Conservation (phyloP, 1,140 invertebrate species). For the Pseudobourletiella spinata region DNA sequence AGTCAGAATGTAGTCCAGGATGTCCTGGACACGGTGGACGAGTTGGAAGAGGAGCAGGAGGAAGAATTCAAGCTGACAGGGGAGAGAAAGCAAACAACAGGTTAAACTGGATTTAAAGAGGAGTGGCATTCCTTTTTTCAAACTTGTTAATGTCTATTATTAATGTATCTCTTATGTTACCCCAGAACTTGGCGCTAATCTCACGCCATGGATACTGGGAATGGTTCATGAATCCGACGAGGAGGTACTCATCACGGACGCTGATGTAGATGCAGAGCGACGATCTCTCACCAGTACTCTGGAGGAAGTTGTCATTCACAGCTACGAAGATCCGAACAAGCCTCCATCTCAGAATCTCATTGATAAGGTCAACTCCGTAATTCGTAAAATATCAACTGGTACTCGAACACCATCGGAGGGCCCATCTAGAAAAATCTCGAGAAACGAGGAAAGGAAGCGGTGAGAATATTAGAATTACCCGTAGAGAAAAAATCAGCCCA, state of each 20-base stretch:
- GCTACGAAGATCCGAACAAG: not conserved
- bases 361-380: constrained; percentile 18
- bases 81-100: not conserved
- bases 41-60: constrained; percentile 24
- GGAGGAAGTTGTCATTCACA: constrained; percentile 22
- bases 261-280: not conserved
- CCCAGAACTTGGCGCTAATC: not conserved
- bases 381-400: constrained; percentile 30
- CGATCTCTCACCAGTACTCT: not conserved
- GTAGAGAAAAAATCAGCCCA: not conserved
- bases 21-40: constrained; percentile 30
- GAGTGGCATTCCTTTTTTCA: no score
- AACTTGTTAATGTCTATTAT: no score
- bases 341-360: constrained; percentile 10
- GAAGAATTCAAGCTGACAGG: not conserved
- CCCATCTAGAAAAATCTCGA: constrained; percentile 27
- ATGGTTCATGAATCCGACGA: constrained; percentile 25
- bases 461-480: not conserved
- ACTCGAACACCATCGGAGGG: constrained; percentile 11
- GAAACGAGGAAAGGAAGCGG: constrained; percentile 17
- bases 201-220: constrained; percentile 3
- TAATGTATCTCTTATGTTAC: no score
- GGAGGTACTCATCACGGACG: constrained; percentile 15
- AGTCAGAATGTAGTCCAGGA: constrained; percentile 19
- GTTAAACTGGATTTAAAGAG: no score